Evolutionary conservation across 2,797 vertebrate genomes (phyloP).

Genomic region (Rhinichthys osculus): DNA sequence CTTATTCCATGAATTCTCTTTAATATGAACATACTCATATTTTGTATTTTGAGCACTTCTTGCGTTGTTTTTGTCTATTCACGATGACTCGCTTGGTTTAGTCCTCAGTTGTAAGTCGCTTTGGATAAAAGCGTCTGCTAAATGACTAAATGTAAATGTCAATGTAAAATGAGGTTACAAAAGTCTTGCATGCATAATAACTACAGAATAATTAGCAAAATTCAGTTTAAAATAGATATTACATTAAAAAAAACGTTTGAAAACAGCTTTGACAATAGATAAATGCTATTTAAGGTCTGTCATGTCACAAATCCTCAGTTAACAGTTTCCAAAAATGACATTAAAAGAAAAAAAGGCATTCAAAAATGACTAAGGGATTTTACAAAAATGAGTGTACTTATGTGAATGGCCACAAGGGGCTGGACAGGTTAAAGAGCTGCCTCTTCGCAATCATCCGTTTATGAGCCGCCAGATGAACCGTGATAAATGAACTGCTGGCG

Average conservation of each 20-base stretch:
- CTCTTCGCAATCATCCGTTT: constrained; percentile 78
- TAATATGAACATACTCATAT: neutral
- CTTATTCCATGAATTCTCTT: neutral
- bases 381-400: neutral
- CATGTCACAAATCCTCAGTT: neutral
- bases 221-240: neutral
- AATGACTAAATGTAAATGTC: too few species aligned
- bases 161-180: neutral
- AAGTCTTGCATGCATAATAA: neutral
- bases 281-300: neutral
- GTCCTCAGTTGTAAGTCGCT: too few species aligned
- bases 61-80: too few species aligned
- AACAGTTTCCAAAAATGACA: neutral
- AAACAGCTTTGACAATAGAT: neutral
- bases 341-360: neutral
- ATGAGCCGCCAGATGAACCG: constrained; percentile 71
- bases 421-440: constrained; percentile 74
- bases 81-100: too few species aligned
- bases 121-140: too few species aligned
- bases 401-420: constrained; percentile 69
- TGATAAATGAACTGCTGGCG: constrained; percentile 71
- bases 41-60: too few species aligned
- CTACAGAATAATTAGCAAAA: neutral
- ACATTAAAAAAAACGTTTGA: neutral
- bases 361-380: neutral